A percentile compares a stretch with the other conserved stretches of the same genome.
phyloP scores from a whole-genome alignment of 2,888 invertebrate genomes.

The Noctua janthe region DNA sequence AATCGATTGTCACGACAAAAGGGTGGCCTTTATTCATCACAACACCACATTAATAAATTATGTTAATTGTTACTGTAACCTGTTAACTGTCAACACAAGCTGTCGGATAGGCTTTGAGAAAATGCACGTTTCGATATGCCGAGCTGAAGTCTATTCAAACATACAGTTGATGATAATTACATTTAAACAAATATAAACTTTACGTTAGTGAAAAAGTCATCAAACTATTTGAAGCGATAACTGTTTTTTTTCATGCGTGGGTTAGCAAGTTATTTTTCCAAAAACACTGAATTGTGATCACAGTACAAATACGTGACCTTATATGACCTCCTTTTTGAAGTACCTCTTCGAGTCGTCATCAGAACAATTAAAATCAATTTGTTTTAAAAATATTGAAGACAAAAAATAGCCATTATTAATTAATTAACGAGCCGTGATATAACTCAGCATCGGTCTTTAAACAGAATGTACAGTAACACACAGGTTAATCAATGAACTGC shows the following conservation, averaged over 20 bases:
- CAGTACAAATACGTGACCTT: not conserved
- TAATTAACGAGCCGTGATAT: not conserved
- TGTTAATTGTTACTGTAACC: slow-evolving; percentile 15
- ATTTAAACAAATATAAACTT: not conserved
- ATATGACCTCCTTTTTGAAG: not conserved
- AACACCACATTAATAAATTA: slow-evolving; percentile 25
- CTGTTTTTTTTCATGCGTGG: too few relatives aligned
- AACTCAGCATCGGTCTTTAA: slow-evolving; percentile 7
- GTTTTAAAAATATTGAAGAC: not conserved
- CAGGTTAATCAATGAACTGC: slow-evolving; percentile 36
- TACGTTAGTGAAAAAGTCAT: not conserved
- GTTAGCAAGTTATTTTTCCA: not conserved
- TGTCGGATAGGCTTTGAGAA: slow-evolving; percentile 3
- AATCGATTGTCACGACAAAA: not conserved
- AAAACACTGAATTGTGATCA: not conserved
- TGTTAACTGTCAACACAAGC: slow-evolving; percentile 14
- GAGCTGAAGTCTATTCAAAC: not conserved
- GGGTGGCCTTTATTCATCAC: slow-evolving; percentile 3
- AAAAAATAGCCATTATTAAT: not conserved
- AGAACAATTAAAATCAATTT: too few relatives aligned
- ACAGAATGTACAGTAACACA: slow-evolving; percentile 27
- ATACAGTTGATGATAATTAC: not conserved
- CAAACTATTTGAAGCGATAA: not conserved
- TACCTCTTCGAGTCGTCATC: not conserved
- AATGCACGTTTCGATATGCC: not conserved